Base-by-base conservation (phyloP, 2,797 vertebrate species). In the Semaprochilodus insignis region DNA sequence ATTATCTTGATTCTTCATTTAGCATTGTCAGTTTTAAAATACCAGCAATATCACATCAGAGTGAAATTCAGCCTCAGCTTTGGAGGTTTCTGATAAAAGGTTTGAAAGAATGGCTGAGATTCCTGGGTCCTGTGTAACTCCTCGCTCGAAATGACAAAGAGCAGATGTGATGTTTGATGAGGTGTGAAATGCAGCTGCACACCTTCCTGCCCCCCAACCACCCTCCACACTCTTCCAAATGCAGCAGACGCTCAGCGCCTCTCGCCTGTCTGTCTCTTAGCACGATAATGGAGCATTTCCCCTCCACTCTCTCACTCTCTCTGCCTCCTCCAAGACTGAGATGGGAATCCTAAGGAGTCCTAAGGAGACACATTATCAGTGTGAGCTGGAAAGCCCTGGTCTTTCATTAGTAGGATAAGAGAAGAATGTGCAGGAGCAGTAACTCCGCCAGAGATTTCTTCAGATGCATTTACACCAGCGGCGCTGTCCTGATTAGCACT, bases 351-450 rank as follows among this genome's bases (percentile, higher is more conserved):
- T 76, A 57, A 81, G 75, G 87, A 92, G 81, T 80, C 86, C 87
- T 88, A 89, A n/a, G n/a, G 91, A 87, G 87, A 73, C 77, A 82
- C 83, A 88, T 89, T 91, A 92, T 93, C 92, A 89, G 14, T 81
- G 70, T 27, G 27, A 85, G 82, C 54, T 85, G 59, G 75, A 85
- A 83, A 71, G 85, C 31, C 31, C 82, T 76, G 48, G 59, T 78
- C 81, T 82, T 67, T 60, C 85, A 88, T 90, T 91, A 77, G 88
- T 86, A 86, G 92, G 94, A 95, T 94, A 94, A 93, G 88, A 73
- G 77, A 93, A 91, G 93, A 95, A 94, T 94, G 92, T 91, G 88
- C 88, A 87, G 84, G 66, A 92, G 88, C 80, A 62, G 89, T 72
- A 90, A 91, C 86, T 83, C 83, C 31, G 85, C 86, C 83, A 81